Conservation (phyloP, 2,797 vertebrate species). For the Delichon dasypus region DNA sequence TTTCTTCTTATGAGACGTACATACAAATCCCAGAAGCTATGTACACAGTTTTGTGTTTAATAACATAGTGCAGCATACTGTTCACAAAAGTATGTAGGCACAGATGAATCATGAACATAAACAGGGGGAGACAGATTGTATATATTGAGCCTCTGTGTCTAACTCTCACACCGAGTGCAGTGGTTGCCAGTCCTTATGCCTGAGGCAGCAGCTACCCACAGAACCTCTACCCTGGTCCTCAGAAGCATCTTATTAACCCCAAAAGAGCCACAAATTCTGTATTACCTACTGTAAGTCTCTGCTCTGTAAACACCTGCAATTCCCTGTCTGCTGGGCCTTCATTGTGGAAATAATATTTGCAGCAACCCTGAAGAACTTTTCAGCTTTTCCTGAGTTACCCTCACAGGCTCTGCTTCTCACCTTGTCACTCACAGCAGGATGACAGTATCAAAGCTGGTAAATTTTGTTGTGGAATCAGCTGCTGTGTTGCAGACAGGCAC, state of each 20-base stretch:
- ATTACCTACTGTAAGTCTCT: not conserved
- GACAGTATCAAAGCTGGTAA: not conserved
- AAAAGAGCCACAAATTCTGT: not conserved
- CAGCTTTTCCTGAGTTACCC: not conserved
- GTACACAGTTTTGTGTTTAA: constrained; percentile 55
- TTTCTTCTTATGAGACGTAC: constrained; percentile 21
- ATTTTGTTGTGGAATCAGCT: not conserved
- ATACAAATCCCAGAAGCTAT: constrained; percentile 52
- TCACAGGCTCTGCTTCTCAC: not conserved
- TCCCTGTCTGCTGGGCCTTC: not conserved
- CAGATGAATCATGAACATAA: constrained; percentile 63
- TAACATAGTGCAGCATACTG: constrained; percentile 43
- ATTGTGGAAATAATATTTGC: not conserved
- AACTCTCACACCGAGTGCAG: not conserved
- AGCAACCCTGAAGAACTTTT: not conserved
- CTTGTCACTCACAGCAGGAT: not conserved
- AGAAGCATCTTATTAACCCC: not conserved
- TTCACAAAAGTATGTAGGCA: constrained; percentile 37
- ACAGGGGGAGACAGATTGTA: constrained; percentile 58
- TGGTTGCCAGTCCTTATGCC: not conserved
- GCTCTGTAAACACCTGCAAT: not conserved
- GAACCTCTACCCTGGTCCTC: not conserved
- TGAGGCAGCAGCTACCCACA: not conserved
- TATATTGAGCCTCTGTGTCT: constrained; percentile 1
- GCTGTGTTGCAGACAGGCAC: not conserved